phyloP scores from a whole-genome alignment of 2,113 vertebrate species.

The Dascyllus trimaculatus region DNA sequence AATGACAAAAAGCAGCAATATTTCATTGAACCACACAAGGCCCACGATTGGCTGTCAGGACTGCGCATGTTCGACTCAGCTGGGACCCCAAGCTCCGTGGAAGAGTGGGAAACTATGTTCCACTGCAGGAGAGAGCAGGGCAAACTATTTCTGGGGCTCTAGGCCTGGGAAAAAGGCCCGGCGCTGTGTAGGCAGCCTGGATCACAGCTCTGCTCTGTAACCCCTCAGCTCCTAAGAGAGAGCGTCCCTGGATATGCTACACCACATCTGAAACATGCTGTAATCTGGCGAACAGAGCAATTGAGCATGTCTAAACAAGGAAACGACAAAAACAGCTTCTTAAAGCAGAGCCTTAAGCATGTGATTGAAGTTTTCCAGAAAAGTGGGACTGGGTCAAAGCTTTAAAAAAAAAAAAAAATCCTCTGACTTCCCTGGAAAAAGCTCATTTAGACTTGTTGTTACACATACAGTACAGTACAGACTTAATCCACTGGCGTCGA shows the following conservation, averaged over 20 bases:
- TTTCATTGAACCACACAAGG: conserved; percentile 12
- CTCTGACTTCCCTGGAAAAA: conserved; percentile 25
- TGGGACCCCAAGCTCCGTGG: conserved; percentile 47
- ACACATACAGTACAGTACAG: background rate
- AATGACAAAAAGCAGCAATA: background rate
- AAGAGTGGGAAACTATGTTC: conserved; percentile 73
- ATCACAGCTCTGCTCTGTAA: conserved; percentile 65
- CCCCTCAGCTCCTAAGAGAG: conserved; percentile 64
- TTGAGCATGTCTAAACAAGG: conserved; percentile 59
- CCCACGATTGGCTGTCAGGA: conserved; percentile 28
- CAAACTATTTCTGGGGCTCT: conserved; percentile 78
- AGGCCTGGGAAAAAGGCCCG: conserved; percentile 80
- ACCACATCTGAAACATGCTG: conserved; percentile 68
- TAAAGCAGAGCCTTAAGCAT: conserved; percentile 5
- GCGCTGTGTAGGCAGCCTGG: conserved; percentile 49
- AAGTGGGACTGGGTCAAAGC: conserved; percentile 1
- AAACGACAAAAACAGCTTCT: conserved; percentile 3
- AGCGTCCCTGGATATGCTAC: conserved; percentile 39
- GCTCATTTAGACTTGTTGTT: background rate
- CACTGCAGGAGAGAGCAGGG: conserved; percentile 46
- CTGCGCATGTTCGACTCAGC: conserved; percentile 47
- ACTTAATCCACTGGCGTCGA: background rate
- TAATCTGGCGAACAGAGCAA: conserved; percentile 36
- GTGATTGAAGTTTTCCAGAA: conserved; percentile 30
- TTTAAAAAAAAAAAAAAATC: conserved; percentile 11